Evolutionary conservation across 2,888 invertebrate genomes (phyloP).

Genomic region (Catocala sponsa): DNA sequence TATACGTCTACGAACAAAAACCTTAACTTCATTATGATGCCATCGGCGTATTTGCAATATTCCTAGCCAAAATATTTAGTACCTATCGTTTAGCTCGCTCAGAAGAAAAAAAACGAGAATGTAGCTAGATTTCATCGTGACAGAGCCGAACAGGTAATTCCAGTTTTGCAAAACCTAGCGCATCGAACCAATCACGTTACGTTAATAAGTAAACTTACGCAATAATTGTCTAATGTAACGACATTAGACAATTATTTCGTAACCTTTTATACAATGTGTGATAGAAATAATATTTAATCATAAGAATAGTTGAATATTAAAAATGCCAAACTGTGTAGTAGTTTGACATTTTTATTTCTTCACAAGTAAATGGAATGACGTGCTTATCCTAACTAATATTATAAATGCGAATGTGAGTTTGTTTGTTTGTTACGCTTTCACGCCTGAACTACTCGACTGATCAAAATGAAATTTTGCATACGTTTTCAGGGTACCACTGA

Average conservation of each 20-base stretch:
- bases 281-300: not conserved
- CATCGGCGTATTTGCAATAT: constrained; percentile 3
- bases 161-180: constrained; percentile 67
- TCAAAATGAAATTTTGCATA: no score
- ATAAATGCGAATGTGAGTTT: no score
- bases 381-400: no score
- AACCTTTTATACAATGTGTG: constrained; percentile 25
- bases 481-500: no score
- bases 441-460: no score
- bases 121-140: constrained; percentile 56
- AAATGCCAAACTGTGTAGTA: not conserved
- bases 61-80: constrained; percentile 22
- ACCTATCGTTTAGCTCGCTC: constrained; percentile 20
- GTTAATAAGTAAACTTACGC: no score
- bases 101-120: constrained; percentile 47
- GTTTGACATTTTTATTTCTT: no score
- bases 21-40: not conserved
- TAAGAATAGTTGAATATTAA: not conserved
- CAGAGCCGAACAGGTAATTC: constrained; percentile 69
- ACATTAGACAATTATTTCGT: constrained; percentile 42
- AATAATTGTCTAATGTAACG: no score
- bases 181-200: constrained; percentile 61
- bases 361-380: no score
- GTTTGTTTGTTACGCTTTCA: no score
- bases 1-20: not conserved